Evolutionary conservation across 2,797 vertebrate species (phyloP).

Genomic region (Rousettus madagascariensis): DNA sequence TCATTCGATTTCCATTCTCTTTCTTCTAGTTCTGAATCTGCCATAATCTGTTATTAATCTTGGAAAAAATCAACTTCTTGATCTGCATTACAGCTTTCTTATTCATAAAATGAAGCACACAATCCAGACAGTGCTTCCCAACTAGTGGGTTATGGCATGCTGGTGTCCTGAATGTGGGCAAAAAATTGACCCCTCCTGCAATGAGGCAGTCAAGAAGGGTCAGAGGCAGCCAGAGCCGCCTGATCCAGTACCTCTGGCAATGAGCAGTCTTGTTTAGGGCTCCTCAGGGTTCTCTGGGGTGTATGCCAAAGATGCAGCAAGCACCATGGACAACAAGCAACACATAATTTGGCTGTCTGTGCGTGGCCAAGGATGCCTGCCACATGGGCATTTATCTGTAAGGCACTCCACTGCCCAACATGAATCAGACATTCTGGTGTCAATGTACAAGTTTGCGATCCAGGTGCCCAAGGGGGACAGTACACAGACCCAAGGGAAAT

Average conservation of each 20-base stretch:
- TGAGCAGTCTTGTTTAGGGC: not conserved
- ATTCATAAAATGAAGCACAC: not conserved
- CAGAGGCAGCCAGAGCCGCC: not conserved
- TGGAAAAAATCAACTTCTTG: constrained; percentile 2
- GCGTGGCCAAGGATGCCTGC: not conserved
- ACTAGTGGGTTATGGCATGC: not conserved
- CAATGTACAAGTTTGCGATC: not conserved
- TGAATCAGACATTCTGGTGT: not conserved
- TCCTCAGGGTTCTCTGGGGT: not conserved
- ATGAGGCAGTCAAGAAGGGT: not conserved
- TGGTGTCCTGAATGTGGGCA: not conserved
- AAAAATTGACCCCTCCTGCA: not conserved
- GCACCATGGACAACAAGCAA: not conserved
- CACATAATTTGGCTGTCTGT: not conserved
- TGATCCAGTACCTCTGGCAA: not conserved
- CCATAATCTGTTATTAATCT: constrained; percentile 1
- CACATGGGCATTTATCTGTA: not conserved
- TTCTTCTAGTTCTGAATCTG: not conserved
- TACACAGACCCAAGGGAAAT: not conserved
- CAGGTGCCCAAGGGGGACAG: not conserved
- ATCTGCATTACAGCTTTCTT: not conserved
- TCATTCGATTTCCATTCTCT: not conserved
- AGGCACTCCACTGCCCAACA: not conserved
- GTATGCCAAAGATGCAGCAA: not conserved
- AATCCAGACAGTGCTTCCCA: not conserved